Evolutionary conservation across 2,888 invertebrate species (phyloP).

Genomic region (Drosophila leonis): DNA sequence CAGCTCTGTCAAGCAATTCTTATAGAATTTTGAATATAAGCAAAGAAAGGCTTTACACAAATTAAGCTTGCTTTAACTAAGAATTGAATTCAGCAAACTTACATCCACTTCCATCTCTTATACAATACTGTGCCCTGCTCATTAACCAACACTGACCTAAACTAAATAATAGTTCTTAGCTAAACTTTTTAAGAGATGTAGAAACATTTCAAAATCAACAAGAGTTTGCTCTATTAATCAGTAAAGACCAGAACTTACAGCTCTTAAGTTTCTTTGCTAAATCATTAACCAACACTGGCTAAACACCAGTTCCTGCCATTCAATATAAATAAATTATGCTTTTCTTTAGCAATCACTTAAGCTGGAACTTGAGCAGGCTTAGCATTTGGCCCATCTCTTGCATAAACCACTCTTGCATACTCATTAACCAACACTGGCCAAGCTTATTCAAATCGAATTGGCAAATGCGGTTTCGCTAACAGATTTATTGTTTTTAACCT

Average conservation of each 20-base stretch:
- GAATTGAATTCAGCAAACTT: neutral
- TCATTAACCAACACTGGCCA: constrained; percentile 1
- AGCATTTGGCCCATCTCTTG: neutral
- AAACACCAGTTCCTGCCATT: neutral
- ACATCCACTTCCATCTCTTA: neutral
- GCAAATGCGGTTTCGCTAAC: constrained; percentile 3
- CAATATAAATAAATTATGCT: neutral
- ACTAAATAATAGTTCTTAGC: neutral
- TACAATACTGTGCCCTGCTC: too few relatives aligned
- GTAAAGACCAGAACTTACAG: neutral
- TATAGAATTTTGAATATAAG: too few relatives aligned
- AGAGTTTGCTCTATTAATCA: neutral
- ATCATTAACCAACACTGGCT: neutral
- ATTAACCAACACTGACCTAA: neutral
- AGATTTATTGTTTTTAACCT: constrained; percentile 13
- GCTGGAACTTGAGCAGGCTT: neutral
- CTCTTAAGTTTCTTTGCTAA: neutral
- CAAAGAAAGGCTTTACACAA: neutral
- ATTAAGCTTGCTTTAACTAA: neutral
- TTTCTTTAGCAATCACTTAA: neutral
- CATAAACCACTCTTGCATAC: neutral
- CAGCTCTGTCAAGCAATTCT: neutral
- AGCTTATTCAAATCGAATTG: neutral
- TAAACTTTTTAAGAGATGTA: too few relatives aligned
- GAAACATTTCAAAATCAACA: too few relatives aligned